phyloP scores from a whole-genome alignment of 2,888 invertebrate genomes.

The Chouioia cunea region DNA sequence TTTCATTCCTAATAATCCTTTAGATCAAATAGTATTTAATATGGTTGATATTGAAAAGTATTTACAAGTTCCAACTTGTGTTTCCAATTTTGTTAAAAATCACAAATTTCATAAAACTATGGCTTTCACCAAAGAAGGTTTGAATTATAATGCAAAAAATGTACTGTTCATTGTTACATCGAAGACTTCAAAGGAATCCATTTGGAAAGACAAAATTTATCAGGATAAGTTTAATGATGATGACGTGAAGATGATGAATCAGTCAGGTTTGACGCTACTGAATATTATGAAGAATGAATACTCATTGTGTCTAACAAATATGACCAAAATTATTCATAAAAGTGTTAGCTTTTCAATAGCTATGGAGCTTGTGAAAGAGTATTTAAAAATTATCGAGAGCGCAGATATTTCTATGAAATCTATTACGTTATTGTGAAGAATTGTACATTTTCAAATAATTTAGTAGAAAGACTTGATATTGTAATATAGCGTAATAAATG shows the following conservation, averaged over 20 bases:
- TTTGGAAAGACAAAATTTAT: constrained; percentile 59
- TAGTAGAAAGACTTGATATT: constrained; percentile 6
- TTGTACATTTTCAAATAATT: no score
- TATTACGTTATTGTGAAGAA: no score
- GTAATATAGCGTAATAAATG: constrained; percentile 23
- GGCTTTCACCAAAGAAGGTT: constrained; percentile 74
- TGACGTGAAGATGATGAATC: constrained; percentile 51
- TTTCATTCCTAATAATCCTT: constrained; percentile 76
- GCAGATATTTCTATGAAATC: constrained; percentile 37
- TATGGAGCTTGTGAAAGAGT: constrained; percentile 55
- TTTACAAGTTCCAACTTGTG: constrained; percentile 62
- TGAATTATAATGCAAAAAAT: constrained; percentile 76
- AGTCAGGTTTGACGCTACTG: constrained; percentile 53
- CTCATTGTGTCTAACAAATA: constrained; percentile 48
- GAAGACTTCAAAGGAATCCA: constrained; percentile 46
- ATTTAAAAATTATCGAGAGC: constrained; percentile 51
- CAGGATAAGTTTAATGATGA: constrained; percentile 50
- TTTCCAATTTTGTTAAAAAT: constrained; percentile 75
- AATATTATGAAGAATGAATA: constrained; percentile 52
- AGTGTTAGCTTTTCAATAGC: constrained; percentile 58
- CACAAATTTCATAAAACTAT: constrained; percentile 75
- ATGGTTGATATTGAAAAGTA: constrained; percentile 71
- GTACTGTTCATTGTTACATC: constrained; percentile 56
- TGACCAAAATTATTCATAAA: constrained; percentile 50
- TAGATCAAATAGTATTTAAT: constrained; percentile 76